Evolutionary conservation across 2,888 invertebrate genomes (phyloP), one percentile per base, ranked within the genome.

Genomic region (Apantesis nais): DNA sequence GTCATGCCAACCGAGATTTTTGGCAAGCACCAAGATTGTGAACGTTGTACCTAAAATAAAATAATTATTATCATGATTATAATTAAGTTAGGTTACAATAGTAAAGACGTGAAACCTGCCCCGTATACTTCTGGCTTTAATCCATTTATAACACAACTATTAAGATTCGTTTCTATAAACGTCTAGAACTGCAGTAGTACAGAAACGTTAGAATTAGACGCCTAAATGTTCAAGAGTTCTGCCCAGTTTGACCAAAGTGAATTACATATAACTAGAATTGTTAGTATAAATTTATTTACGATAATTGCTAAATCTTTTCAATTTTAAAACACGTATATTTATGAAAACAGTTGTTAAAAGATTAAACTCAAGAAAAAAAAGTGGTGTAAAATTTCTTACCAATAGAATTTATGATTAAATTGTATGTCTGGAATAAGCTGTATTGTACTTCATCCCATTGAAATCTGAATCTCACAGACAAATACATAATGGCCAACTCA

Each of bases 1-100:
- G 88, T 98, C 98, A 81, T 98, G 97, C 85, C 98, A 96, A 87
- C 97, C 96, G 75, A 97, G 88, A 73, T 88, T 83, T 78, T 88
- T 91, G 72, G 92, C 90, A 68, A 93, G 88, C 52, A 92, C 88
- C 19, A 86, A 44, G 70, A 93, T 88, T 4, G 92, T 91, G 79
- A 92, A 92, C 67, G 93, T 78, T 9, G 92, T 91, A 63, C 93
- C 93, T 93, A 87, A 58, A 89, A 90, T 8, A 52, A 31, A 16
- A 62, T 34, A n/a, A 1, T 8, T 12, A 62, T 37, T 31, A 34
- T 34, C 34, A 34, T n/a, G n/a, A n/a, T n/a, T n/a, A n/a, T n/a
- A n/a, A n/a, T n/a, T n/a, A n/a, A n/a, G n/a, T n/a, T n/a, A n/a
- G n/a, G n/a, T n/a, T n/a, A n/a, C n/a, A n/a, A n/a, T n/a, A n/a